Evolutionary conservation across 1,140 invertebrate genomes (phyloP).

Genomic region (Brachionus calyciflorus): DNA sequence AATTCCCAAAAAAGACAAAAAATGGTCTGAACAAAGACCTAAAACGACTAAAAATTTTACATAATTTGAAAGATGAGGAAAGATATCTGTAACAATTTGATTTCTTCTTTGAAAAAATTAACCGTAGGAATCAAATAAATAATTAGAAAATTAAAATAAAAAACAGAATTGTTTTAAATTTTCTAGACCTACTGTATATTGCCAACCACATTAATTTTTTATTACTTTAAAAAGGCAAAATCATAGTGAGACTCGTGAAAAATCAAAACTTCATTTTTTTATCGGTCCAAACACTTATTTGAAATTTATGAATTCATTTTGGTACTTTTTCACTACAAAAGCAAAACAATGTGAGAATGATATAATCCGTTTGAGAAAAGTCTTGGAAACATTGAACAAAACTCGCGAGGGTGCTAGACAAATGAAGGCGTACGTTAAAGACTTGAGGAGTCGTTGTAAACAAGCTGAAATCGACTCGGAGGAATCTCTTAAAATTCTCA

Average conservation of each 20-base stretch:
- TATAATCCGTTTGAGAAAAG: constrained; percentile 57
- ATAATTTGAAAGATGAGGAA: too few relatives aligned
- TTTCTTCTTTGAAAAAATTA: too few relatives aligned
- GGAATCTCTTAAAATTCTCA: constrained; percentile 54
- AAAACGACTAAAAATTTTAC: too few relatives aligned
- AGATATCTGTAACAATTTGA: too few relatives aligned
- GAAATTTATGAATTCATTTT: constrained; percentile 57
- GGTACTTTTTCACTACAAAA: constrained; percentile 55
- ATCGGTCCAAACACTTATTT: constrained; percentile 57
- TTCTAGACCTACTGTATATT: too few relatives aligned
- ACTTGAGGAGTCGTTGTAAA: constrained; percentile 55
- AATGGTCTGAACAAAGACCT: too few relatives aligned
- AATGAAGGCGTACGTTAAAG: constrained; percentile 58
- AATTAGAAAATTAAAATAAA: too few relatives aligned
- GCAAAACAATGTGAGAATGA: constrained; percentile 54
- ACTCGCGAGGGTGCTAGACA: constrained; percentile 56
- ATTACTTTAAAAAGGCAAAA: background rate
- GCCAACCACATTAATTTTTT: too few relatives aligned
- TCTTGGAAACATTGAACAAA: constrained; percentile 56
- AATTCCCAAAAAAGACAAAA: too few relatives aligned
- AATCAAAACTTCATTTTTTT: constrained; percentile 50
- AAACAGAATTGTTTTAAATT: too few relatives aligned
- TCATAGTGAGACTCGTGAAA: background rate
- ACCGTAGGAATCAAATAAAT: too few relatives aligned
- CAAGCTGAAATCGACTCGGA: constrained; percentile 54